Base-by-base conservation (phyloP, 23 tunicate genomes). In the Ciona savignyi region DNA sequence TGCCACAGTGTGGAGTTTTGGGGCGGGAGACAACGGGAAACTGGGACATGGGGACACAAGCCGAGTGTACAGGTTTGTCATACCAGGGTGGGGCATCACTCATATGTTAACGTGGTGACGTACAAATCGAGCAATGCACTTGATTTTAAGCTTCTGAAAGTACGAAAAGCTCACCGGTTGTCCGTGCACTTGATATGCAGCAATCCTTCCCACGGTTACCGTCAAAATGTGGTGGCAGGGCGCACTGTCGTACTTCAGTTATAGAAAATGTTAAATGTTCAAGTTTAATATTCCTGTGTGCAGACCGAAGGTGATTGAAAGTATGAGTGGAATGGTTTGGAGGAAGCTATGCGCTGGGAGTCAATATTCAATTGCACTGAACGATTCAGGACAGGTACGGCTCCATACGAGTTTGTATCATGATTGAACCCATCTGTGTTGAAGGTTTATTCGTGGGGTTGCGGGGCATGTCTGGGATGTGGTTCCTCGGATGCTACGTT, bases 11-110 rank as follows among this genome's bases (percentile, higher is more conserved):
- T 95, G 99, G 99, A 88, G 91, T 30, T 95, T 95, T 65, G 99
- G 99, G 19, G 99, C 97, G 23, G 99, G 96, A 22, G 99, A 95
- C 49, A 95, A 95, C 72, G 99, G 99, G 0, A 95, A 95, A 63
- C 81, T 95, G 20, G 99, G 99, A 1, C 99, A 95, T 70, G 99
- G 99, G 1, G 99, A 95, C 70, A 95, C 99, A 11, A 80, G 85
- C 63, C 62, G 97, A 25, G 85, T 90, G 23, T 90, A 90, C 78
- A 90, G 90, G 97, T 84, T 6, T 25, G 70, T 65, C 0, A 0
- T 6, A 15, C 9, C 23, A 65, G 9, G n/a, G n/a, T n/a, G n/a
- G n/a, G n/a, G n/a, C n/a, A n/a, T n/a, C n/a, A n/a, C n/a, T n/a
- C n/a, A n/a, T n/a, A n/a, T n/a, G n/a, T n/a, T n/a, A n/a, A n/a